phyloP scores from a whole-genome alignment of 2,113 vertebrate genomes.

The Gambusia holbrooki region DNA sequence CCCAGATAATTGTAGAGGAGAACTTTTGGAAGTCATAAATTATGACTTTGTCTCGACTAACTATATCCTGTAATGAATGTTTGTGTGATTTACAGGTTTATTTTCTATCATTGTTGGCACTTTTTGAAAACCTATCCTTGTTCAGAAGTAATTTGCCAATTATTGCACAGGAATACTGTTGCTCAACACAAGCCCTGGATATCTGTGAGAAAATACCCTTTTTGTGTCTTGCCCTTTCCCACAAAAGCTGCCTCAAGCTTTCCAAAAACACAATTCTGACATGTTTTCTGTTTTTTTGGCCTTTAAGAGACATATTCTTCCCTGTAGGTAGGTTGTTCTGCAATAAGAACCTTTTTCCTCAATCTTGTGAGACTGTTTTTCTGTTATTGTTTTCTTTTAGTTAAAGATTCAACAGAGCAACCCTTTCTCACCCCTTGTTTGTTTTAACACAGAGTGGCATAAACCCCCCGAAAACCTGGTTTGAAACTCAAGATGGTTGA shows the following conservation, averaged over 20 bases:
- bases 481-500: conserved; percentile 32
- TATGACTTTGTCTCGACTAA: conserved; percentile 20
- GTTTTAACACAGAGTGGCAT: conserved; percentile 18
- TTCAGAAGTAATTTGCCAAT: conserved; percentile 38
- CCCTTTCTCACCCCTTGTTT: conserved; percentile 2
- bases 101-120: neutral
- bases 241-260: conserved; percentile 52
- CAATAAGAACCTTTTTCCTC: conserved; percentile 24
- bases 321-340: conserved; percentile 30
- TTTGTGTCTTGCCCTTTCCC: conserved; percentile 54
- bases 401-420: conserved; percentile 58
- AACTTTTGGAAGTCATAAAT: conserved; percentile 52
- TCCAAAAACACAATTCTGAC: conserved; percentile 44
- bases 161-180: conserved; percentile 55
- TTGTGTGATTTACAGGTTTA: conserved; percentile 2
- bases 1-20: conserved; percentile 53
- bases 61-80: conserved; percentile 17
- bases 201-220: conserved; percentile 29
- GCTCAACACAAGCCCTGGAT: conserved; percentile 41
- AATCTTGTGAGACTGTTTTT: neutral
- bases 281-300: conserved; percentile 59
- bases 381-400: conserved; percentile 8
- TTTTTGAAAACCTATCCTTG: conserved; percentile 15
- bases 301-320: conserved; percentile 52
- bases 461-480: neutral